These are phyloP conservation scores for Drosophila trichaetosa DNA, from an alignment of 2,888 invertebrate species.

Conservation along the genomic window DNA sequence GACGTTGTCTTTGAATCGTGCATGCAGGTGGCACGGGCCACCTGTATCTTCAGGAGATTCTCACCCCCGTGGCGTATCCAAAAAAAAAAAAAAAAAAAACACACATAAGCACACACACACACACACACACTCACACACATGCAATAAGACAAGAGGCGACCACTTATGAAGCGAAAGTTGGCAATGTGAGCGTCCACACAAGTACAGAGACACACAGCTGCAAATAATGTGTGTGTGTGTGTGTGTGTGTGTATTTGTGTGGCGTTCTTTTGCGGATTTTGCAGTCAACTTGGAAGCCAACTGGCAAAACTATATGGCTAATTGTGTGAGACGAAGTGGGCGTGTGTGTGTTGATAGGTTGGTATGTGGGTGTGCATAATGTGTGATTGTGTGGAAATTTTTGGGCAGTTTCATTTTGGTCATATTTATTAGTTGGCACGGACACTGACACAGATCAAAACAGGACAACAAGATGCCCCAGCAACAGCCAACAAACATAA, in stretches of 20 bases:
- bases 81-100: too few species aligned
- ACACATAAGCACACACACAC: slow-evolving; percentile 1
- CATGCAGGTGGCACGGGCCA: too few species aligned
- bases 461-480: slow-evolving; percentile 71
- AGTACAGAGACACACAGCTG: slow-evolving; percentile 24
- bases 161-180: slow-evolving; percentile 77
- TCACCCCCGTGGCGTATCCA: too few species aligned
- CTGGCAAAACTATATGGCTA: slow-evolving; percentile 77
- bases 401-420: slow-evolving; percentile 84
- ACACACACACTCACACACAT: slow-evolving; percentile 38
- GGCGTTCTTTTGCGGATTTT: slow-evolving; percentile 81
- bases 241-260: slow-evolving; percentile 48
- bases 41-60: too few species aligned
- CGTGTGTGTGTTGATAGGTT: slow-evolving; percentile 29
- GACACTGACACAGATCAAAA: slow-evolving; percentile 71
- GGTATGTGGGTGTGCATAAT: slow-evolving; percentile 58
- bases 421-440: slow-evolving; percentile 84
- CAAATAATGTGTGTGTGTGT: slow-evolving; percentile 15
- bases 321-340: slow-evolving; percentile 67
- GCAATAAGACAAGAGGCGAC: slow-evolving; percentile 57
- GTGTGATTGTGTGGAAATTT: slow-evolving; percentile 79
- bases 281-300: slow-evolving; percentile 79
- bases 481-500: slow-evolving; percentile 28
- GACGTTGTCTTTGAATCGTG: too few species aligned
- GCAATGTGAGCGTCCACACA: slow-evolving; percentile 45